Evolutionary conservation across 2,888 invertebrate species (phyloP).

Genomic region (Agelastica alni): DNA sequence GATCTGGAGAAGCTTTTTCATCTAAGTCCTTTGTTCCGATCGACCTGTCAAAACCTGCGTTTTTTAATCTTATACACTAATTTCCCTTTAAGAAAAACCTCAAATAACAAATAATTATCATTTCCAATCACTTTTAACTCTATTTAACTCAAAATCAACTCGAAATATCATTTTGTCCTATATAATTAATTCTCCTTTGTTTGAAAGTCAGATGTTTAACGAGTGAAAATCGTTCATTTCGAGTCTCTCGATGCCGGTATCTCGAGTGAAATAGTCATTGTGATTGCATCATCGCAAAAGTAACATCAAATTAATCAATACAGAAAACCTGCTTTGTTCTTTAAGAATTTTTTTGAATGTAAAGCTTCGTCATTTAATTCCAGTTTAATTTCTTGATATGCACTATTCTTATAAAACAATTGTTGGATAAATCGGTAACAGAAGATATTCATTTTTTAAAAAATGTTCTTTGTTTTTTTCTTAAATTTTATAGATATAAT

Average conservation of each 20-base stretch:
- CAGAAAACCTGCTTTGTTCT: slow-evolving; percentile 6
- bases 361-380: no score
- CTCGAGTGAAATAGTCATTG: slow-evolving; percentile 10
- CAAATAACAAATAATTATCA: no score
- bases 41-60: slow-evolving; percentile 15
- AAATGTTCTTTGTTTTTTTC: no score
- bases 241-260: neutral
- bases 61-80: neutral
- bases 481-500: no score
- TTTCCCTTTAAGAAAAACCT: no score
- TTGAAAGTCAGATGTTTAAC: slow-evolving; percentile 19
- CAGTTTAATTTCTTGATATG: no score
- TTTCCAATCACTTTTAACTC: neutral
- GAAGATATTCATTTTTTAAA: no score
- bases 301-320: slow-evolving; percentile 7
- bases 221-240: slow-evolving; percentile 6
- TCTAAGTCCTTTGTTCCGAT: slow-evolving; percentile 19
- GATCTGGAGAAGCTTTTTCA: neutral
- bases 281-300: slow-evolving; percentile 18
- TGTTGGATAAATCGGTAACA: no score
- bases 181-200: slow-evolving; percentile 22
- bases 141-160: no score
- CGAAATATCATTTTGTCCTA: slow-evolving; percentile 22
- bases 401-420: no score
- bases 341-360: neutral